Base-by-base conservation (phyloP, 2,797 vertebrate genomes). In the Lepidocolaptes lacrymiger region DNA sequence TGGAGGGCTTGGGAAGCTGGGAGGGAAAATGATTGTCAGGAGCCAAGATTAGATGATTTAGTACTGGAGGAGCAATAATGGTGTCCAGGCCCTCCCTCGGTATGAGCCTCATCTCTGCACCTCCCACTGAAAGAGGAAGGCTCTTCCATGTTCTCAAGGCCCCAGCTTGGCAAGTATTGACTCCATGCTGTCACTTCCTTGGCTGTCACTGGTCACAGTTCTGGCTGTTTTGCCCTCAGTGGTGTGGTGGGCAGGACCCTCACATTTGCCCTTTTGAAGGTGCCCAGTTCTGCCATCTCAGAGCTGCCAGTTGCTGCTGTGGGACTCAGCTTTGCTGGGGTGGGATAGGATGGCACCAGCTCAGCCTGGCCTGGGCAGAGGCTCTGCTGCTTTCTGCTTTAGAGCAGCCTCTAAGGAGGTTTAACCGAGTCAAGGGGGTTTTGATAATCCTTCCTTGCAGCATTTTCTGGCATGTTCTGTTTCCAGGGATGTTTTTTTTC, bases 311-410 rank as follows among this genome's bases (percentile, higher is more conserved):
- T 15, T 15, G 43, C 63, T 73, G 66, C 66, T 4, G 54, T 7
- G 56, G 66, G 43, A 3, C 24, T 34, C 49, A 1, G 76, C 36
- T 75, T 63, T 12, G 15, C 43, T 1, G 1, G 39, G 39, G 19
- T 0, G 22, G 52, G 56, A 18, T 7, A 0, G 0, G 6, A 41
- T 24, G 24, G 58, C 30, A 7, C 8, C 46, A 2, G 7, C 15
- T 51, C 36, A 21, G 82, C 51, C 34, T 11, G 12, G 30, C 30
- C 22, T 3, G 26, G 28, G 52, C 28, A 6, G 10, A 28, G 54
- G n/a, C 37, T 34, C 41, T 56, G 59, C 59, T 52, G 51, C 52
- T 21, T 10, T n/a, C 54, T n/a, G 44, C 44, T 46, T n/a, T n/a
- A n/a, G 48, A 86, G 49, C 74, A 36, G 79, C 52, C 16, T 3